Conservation (phyloP, 2,113 vertebrate species). For the Osmerus eperlanus region DNA sequence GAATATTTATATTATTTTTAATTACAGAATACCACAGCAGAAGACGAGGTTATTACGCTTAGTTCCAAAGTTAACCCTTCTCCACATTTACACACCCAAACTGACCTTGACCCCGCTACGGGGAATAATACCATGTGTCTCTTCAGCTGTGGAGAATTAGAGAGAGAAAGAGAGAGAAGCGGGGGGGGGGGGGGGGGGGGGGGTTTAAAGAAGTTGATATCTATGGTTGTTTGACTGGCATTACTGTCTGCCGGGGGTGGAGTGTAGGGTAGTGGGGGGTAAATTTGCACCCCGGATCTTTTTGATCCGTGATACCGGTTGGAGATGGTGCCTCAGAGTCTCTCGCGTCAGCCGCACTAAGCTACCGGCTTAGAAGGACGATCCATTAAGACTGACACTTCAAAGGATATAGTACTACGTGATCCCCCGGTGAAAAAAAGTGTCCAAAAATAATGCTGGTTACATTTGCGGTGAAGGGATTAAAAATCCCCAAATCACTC, state of each 20-base stretch:
- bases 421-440: conserved; percentile 48
- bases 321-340: conserved; percentile 73
- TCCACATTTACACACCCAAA: conserved; percentile 44
- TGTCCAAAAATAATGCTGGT: conserved; percentile 23
- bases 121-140: conserved; percentile 64
- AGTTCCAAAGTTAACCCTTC: not conserved
- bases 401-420: conserved; percentile 41
- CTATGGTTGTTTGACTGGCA: conserved; percentile 49
- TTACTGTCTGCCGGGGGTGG: conserved; percentile 36
- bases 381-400: conserved; percentile 60
- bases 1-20: too few relatives aligned
- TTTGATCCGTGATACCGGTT: conserved; percentile 54
- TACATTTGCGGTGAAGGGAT: too few relatives aligned
- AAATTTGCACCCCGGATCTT: conserved; percentile 45
- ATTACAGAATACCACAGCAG: too few relatives aligned
- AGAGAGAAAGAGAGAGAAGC: conserved; percentile 8
- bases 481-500: too few relatives aligned
- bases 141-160: conserved; percentile 69
- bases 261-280: conserved; percentile 50
- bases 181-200: too few relatives aligned
- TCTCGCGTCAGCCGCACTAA: conserved; percentile 69
- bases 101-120: conserved; percentile 61
- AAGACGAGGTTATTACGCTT: too few relatives aligned
- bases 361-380: conserved; percentile 60
- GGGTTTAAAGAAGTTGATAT: conserved; percentile 45